phyloP scores from a whole-genome alignment of 1,140 invertebrate species.

The Gonioctena quinquepunctata region DNA sequence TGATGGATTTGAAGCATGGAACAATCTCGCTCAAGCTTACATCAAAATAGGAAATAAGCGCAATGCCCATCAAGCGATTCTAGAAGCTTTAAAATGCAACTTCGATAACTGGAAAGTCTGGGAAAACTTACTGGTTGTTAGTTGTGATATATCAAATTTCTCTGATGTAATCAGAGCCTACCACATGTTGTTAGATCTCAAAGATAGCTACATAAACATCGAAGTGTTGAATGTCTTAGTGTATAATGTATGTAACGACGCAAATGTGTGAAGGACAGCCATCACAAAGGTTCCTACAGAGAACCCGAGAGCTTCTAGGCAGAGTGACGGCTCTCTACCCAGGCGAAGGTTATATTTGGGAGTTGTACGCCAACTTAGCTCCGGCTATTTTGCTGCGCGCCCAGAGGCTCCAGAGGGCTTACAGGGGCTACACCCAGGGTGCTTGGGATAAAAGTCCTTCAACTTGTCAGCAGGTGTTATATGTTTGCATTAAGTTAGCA shows the following conservation, averaged over 20 bases:
- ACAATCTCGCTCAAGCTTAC: conserved; percentile 93
- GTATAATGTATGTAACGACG: conserved; percentile 69
- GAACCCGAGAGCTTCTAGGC: conserved; percentile 78
- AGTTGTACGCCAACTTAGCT: conserved; percentile 76
- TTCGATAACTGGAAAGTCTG: conserved; percentile 96
- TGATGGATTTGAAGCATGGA: conserved; percentile 95
- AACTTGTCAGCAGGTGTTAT: conserved; percentile 56
- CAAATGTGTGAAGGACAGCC: conserved; percentile 58
- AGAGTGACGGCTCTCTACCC: conserved; percentile 72
- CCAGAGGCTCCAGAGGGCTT: conserved; percentile 67
- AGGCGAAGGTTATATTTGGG: conserved; percentile 76
- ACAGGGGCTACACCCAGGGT: conserved; percentile 63
- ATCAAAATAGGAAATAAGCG: conserved; percentile 84
- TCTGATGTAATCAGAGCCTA: conserved; percentile 82
- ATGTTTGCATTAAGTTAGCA: conserved; percentile 46
- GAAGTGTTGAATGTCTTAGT: conserved; percentile 78
- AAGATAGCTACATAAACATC: conserved; percentile 77
- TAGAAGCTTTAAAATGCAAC: conserved; percentile 91
- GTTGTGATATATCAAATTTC: conserved; percentile 75
- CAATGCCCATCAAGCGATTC: conserved; percentile 79
- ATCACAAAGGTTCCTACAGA: conserved; percentile 62
- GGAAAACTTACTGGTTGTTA: conserved; percentile 91
- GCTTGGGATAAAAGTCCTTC: conserved; percentile 65
- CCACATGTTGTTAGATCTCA: conserved; percentile 82
- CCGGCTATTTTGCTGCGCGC: conserved; percentile 62